Evolutionary conservation across 1,140 invertebrate genomes (phyloP), one percentile per base, ranked within the genome.

Genomic region (Drosophila oshimai): DNA sequence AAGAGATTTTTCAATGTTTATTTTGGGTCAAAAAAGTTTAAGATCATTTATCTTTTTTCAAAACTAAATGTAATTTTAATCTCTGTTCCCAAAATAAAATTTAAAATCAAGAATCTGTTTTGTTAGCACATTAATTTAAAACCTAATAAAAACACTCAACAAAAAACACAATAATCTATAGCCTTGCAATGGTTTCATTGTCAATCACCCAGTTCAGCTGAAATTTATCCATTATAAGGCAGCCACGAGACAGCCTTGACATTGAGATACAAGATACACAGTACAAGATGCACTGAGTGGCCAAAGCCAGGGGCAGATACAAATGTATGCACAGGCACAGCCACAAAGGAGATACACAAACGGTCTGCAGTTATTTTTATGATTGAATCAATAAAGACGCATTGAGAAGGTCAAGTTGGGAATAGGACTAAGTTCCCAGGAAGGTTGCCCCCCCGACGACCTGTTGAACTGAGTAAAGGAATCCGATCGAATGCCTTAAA

Each of bases 331-430:
- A 22, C 18, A 9, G n/a, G 6, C 24, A 46, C 18, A 9, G n/a
- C 4, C 24, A 46, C 24, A 34, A 26, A 41, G 51, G 13, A 17
- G 37, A 26, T 61, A 9, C 44, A 28, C 28, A 44, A 72, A 67
- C 70, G 75, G 47, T 53, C 75, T 80, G 79, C 79, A 75, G 71
- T 74, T 67, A 71, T 84, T 86, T 67, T 74, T 83, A 55, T 64
- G 58, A 86, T 86, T 75, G 71, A 86, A 84, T 86, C 79, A 84
- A 84, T 84, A 86, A 86, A 47, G 57, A 41, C 53, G 74, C 69
- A 69, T 29, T 54, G 46, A 37, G 46, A 67, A 67, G 74, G 74
- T 46, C 58, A 69, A 74, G 69, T 77, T 67, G 44, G 58, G 53
- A 26, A 41, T 44, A 18, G 62, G 64, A 53, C 58, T 51, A 41